Evolutionary conservation across 2,797 vertebrate genomes (phyloP).

Genomic region (Danio jaintianensis): DNA sequence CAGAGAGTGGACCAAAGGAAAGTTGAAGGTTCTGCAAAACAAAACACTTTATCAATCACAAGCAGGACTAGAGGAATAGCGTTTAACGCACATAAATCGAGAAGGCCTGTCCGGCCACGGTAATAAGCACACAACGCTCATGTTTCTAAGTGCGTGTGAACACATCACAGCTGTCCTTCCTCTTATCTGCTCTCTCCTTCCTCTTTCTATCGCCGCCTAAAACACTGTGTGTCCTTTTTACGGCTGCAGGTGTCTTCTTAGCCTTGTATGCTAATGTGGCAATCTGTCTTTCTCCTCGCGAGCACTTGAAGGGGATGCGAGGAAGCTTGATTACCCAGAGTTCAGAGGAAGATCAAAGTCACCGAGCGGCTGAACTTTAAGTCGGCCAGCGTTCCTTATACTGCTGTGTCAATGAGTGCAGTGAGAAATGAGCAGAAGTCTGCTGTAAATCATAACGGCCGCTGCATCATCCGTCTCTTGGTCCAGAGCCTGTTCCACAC

Average conservation of each 20-base stretch:
- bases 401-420: conserved; percentile 10
- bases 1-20: conserved; percentile 7
- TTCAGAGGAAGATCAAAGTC: conserved; percentile 35
- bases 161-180: conserved; percentile 24
- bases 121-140: conserved; percentile 28
- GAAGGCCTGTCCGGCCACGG: background rate
- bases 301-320: conserved; percentile 12
- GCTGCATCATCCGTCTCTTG: conserved; percentile 26
- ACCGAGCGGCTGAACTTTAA: conserved; percentile 2
- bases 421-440: conserved; percentile 18
- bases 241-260: conserved; percentile 36
- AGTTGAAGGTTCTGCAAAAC: conserved; percentile 14
- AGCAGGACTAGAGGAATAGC: background rate
- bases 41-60: conserved; percentile 20
- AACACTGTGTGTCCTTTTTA: conserved; percentile 40
- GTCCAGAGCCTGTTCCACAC: conserved; percentile 34
- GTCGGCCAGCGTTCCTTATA: background rate
- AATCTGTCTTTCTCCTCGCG: conserved; percentile 35
- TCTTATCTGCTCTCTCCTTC: background rate
- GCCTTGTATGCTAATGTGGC: conserved; percentile 44
- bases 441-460: conserved; percentile 31
- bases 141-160: conserved; percentile 28
- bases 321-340: conserved; percentile 27
- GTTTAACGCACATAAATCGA: conserved; percentile 18
- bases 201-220: conserved; percentile 12